Evolutionary conservation across 2,797 vertebrate genomes (phyloP), one percentile per base, ranked within the genome.

Genomic region (Hylomyscus alleni): DNA sequence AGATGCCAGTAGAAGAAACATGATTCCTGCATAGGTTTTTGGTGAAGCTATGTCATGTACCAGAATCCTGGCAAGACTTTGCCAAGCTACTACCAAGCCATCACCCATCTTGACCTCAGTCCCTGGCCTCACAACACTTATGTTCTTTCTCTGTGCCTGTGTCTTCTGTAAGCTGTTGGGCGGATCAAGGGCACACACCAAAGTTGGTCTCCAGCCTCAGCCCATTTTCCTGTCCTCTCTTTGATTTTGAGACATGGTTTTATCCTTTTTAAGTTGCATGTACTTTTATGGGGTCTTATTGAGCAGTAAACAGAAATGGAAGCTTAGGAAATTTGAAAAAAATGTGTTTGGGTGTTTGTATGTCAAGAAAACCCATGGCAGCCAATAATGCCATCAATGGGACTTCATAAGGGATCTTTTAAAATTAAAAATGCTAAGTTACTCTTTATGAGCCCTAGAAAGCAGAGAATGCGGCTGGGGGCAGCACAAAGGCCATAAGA

Each of bases 141-240:
- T 0, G 0, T 19, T 17, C 29, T 80, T 15, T n/a, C 31, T 29
- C n/a, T 2, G 1, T 20, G 0, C 26, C 6, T n/a, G 0, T 7
- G 22, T n/a, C 29, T 31, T 56, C 73, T 20, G 9, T 10, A 44
- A 54, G 84, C 22, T 12, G 50, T 44, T 75, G 8, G 3, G 40
- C 17, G 65, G 22, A 17, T 20, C 34, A 3, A 34, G 54, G 34
- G 1, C 1, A 11, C 77, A 83, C 4, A 17, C 0, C 15, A n/a
- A 19, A 29, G 47, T n/a, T 13, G 17, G 47, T 52, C 62, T 37
- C 31, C 60, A 1, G 5, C 11, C 54, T 20, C 85, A 75, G 92
- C n/a, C 14, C 4, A 0, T 2, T 1, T 20, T 50, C 19, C 29
- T 31, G 11, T 24, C 13, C 0, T 8, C 29, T 17, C 17, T 54